These are phyloP conservation scores for Chaetophractus vellerosus DNA, from an alignment of 2,797 vertebrate genomes.

Conservation along the genomic window DNA sequence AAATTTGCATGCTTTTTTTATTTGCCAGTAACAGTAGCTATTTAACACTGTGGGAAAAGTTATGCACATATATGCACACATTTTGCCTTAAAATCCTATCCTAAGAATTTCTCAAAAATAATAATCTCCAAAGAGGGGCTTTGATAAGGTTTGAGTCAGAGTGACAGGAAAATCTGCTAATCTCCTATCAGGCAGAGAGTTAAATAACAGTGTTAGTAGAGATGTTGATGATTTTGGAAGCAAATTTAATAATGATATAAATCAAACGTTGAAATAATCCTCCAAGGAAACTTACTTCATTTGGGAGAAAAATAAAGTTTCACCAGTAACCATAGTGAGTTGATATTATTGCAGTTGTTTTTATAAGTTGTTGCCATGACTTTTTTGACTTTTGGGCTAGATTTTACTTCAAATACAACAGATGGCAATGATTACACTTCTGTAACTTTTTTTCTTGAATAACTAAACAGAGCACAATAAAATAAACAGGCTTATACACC, in stretches of 20 bases:
- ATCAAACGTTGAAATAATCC: slow-evolving; percentile 89
- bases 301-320: slow-evolving; percentile 89
- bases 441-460: slow-evolving; percentile 87
- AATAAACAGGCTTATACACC: slow-evolving; percentile 89
- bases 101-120: slow-evolving; percentile 66
- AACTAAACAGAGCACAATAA: slow-evolving; percentile 91
- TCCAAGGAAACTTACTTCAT: slow-evolving; percentile 90
- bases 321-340: slow-evolving; percentile 91
- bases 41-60: slow-evolving; percentile 13
- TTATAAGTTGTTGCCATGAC: slow-evolving; percentile 91
- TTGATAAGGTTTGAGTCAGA: slow-evolving; percentile 73
- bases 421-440: slow-evolving; percentile 90
- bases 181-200: slow-evolving; percentile 84
- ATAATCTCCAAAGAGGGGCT: slow-evolving; percentile 70
- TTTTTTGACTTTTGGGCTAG: slow-evolving; percentile 89
- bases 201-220: slow-evolving; percentile 86
- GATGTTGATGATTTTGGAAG: slow-evolving; percentile 87
- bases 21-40: slow-evolving; percentile 32
- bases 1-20: slow-evolving; percentile 54
- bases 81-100: slow-evolving; percentile 44
- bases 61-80: not conserved
- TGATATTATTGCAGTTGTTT: slow-evolving; percentile 91
- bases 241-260: slow-evolving; percentile 90
- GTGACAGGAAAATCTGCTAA: slow-evolving; percentile 80
- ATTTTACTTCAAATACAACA: slow-evolving; percentile 90